phyloP scores from a whole-genome alignment of 2,113 vertebrate genomes.

The Caloenas nicobarica region DNA sequence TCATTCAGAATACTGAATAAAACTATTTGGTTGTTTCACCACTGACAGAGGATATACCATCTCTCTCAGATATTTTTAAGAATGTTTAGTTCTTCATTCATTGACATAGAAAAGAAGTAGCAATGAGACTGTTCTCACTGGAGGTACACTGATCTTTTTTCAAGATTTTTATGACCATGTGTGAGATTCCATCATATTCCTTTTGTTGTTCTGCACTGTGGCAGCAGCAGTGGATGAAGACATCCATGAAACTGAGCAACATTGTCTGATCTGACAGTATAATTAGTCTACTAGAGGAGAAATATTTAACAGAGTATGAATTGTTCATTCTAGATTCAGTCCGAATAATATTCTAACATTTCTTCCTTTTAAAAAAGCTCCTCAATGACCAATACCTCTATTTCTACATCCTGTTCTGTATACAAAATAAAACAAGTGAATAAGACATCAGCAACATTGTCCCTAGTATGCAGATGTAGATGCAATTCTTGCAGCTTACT shows the following conservation, averaged over 20 bases:
- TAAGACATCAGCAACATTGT: background rate
- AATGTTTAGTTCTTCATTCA: background rate
- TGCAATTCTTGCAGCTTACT: background rate
- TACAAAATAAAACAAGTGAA: background rate
- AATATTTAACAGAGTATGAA: background rate
- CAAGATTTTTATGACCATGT: background rate
- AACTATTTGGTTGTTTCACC: background rate
- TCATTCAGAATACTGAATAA: background rate
- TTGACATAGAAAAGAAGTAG: background rate
- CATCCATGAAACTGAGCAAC: background rate
- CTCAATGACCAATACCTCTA: background rate
- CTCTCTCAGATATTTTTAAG: background rate
- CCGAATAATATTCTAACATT: background rate
- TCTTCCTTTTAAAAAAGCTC: background rate
- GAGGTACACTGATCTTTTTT: background rate
- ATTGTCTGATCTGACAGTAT: background rate
- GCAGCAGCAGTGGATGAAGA: background rate
- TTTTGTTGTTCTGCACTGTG: background rate
- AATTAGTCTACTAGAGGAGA: background rate
- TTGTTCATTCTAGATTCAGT: background rate
- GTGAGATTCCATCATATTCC: background rate
- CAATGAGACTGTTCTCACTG: background rate
- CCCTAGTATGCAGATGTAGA: background rate
- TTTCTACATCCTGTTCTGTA: background rate
- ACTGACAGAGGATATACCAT: accelerated